A percentile compares a stretch with the other conserved stretches of the same genome.
These are phyloP conservation scores for Eurytoma californica DNA, from an alignment of 2,888 invertebrate genomes.

Conservation along the genomic window DNA sequence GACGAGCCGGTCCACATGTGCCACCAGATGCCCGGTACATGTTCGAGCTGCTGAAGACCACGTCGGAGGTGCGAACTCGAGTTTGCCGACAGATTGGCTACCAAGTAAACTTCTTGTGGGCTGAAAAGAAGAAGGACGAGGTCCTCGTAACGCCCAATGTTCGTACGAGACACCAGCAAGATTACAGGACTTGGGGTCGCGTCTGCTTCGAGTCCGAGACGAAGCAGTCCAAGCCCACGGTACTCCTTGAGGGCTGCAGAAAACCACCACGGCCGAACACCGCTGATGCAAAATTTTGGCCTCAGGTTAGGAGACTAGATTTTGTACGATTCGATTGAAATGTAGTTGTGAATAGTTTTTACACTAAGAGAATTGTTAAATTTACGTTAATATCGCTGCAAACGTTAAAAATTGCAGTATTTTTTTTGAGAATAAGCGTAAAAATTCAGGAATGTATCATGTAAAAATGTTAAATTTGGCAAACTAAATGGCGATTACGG, in stretches of 20 bases:
- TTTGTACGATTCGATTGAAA: neutral
- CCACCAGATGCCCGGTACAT: conserved; percentile 65
- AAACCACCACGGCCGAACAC: conserved; percentile 80
- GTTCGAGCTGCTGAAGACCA: conserved; percentile 67
- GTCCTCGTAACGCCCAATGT: conserved; percentile 62
- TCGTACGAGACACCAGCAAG: conserved; percentile 69
- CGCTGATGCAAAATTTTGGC: conserved; percentile 65
- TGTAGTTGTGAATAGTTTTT: no score
- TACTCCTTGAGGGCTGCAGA: conserved; percentile 62
- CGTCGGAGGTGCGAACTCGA: conserved; percentile 58
- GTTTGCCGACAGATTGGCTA: conserved; percentile 63
- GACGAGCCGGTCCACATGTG: conserved; percentile 62
- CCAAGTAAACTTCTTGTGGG: conserved; percentile 63
- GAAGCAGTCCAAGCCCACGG: conserved; percentile 47
- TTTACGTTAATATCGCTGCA: no score
- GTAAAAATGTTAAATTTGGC: no score
- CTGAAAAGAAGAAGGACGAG: conserved; percentile 54
- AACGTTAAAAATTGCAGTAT: no score
- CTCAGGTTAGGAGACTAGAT: conserved; percentile 22
- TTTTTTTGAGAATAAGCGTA: no score
- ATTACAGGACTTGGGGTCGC: conserved; percentile 80
- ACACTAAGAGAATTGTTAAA: no score
- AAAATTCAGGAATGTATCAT: no score
- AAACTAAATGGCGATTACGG: no score
- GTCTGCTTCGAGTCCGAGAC: conserved; percentile 84